Conservation (phyloP, 2,113 vertebrate genomes). For the Apeltes quadracus region DNA sequence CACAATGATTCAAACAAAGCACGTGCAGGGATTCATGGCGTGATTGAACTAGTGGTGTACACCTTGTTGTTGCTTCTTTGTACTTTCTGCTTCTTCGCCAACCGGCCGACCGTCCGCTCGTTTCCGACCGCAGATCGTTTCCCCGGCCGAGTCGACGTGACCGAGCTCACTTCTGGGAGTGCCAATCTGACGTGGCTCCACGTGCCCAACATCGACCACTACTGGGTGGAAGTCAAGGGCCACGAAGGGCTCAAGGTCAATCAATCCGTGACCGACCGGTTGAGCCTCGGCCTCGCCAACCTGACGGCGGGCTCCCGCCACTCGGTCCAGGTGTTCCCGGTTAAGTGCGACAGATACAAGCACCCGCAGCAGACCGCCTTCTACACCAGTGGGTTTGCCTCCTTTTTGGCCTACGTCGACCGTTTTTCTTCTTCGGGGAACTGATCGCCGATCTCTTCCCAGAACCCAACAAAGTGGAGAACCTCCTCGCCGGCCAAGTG, state of each 20-base stretch:
- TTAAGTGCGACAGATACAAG: conserved; percentile 64
- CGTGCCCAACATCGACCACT: conserved; percentile 22
- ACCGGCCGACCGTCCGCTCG: too few relatives aligned
- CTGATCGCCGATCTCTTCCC: neutral
- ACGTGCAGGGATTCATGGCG: too few relatives aligned
- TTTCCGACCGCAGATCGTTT: conserved; percentile 53
- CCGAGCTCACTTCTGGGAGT: neutral
- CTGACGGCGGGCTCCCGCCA: conserved; percentile 57
- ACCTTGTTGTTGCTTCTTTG: too few relatives aligned
- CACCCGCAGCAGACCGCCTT: conserved; percentile 43
- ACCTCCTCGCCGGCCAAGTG: fast-evolving
- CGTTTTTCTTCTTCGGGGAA: too few relatives aligned
- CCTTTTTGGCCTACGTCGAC: too few relatives aligned
- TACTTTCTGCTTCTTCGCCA: too few relatives aligned
- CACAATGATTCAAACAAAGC: too few relatives aligned
- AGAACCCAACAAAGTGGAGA: conserved; percentile 53
- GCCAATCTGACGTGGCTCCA: conserved; percentile 39
- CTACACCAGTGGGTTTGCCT: conserved; percentile 64
- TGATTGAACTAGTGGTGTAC: too few relatives aligned
- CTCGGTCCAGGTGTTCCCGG: conserved; percentile 54
- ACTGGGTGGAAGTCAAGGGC: conserved; percentile 37
- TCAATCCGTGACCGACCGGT: fast-evolving
- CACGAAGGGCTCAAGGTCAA: fast-evolving
- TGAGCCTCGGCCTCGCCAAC: neutral
- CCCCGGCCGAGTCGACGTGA: neutral